These are phyloP conservation scores for Calliopum simillimum DNA, from an alignment of 2,888 invertebrate genomes.

Conservation along the genomic window DNA sequence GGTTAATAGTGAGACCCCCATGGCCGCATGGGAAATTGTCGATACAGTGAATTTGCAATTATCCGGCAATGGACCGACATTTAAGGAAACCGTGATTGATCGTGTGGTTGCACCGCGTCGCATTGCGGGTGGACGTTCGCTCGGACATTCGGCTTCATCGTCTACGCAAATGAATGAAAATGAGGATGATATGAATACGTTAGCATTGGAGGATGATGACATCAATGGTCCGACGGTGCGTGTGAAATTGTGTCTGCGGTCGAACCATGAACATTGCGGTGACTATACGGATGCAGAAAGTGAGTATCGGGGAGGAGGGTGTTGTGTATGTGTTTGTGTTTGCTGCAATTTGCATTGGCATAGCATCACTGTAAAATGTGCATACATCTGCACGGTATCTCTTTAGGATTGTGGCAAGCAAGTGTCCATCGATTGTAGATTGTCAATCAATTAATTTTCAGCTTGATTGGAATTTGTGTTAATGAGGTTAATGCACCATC, in stretches of 20 bases:
- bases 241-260: constrained; percentile 84
- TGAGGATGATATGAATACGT: constrained; percentile 70
- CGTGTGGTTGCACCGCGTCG: constrained; percentile 70
- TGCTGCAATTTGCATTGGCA: background rate
- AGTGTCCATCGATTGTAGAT: constrained; percentile 10
- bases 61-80: constrained; percentile 77
- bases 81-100: constrained; percentile 78
- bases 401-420: background rate
- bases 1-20: constrained; percentile 71
- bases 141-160: constrained; percentile 56
- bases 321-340: background rate
- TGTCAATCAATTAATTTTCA: constrained; percentile 34
- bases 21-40: constrained; percentile 77
- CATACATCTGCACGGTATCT: background rate
- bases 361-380: background rate
- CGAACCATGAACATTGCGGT: constrained; percentile 85
- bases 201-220: constrained; percentile 72
- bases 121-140: constrained; percentile 69
- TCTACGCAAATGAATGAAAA: constrained; percentile 52
- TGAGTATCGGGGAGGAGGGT: constrained; percentile 69
- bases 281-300: constrained; percentile 86
- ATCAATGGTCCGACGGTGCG: constrained; percentile 73
- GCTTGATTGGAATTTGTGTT: constrained; percentile 1
- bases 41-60: constrained; percentile 79
- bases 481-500: too few relatives aligned